These are phyloP conservation scores for Helicolenus hilgendorfi DNA, from an alignment of 2,797 vertebrate species.

Conservation along the genomic window DNA sequence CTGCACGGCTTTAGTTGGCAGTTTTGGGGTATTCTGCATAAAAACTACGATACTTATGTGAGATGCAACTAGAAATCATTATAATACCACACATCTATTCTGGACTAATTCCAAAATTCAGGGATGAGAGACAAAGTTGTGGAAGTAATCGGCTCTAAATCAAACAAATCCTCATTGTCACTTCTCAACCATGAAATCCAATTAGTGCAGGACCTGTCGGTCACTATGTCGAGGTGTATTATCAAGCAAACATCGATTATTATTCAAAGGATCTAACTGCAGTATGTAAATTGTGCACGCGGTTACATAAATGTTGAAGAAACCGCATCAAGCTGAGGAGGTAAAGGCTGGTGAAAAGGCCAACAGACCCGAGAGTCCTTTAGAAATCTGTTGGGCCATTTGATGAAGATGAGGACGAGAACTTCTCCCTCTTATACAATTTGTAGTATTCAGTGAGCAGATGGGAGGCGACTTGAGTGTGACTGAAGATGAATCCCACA, in stretches of 20 bases:
- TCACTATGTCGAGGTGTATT: slow-evolving; percentile 1
- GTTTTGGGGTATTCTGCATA: not conserved
- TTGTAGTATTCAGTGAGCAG: slow-evolving; percentile 67
- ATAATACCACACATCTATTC: not conserved
- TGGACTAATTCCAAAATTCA: not conserved
- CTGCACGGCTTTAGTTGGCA: not conserved
- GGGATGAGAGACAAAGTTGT: not conserved
- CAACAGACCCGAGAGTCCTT: slow-evolving; percentile 35
- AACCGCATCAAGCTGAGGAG: slow-evolving; percentile 3
- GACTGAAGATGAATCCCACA: slow-evolving; percentile 63
- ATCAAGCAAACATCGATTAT: slow-evolving; percentile 26
- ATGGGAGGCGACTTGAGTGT: slow-evolving; percentile 71
- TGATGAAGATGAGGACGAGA: slow-evolving; percentile 38
- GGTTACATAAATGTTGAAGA: slow-evolving; percentile 6
- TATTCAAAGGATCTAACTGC: slow-evolving; percentile 10
- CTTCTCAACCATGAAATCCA: slow-evolving; percentile 27
- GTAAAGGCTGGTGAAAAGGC: slow-evolving; percentile 41
- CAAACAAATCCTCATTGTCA: slow-evolving; percentile 16
- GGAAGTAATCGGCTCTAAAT: slow-evolving; percentile 9
- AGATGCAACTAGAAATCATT: not conserved
- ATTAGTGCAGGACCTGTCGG: slow-evolving; percentile 1
- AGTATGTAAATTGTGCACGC: not conserved
- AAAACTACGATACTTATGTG: no score
- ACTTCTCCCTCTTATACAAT: slow-evolving; percentile 47
- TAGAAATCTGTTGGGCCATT: slow-evolving; percentile 57